A percentile compares a stretch with the other conserved stretches of the same genome.
Conservation (phyloP, 1,140 invertebrate genomes). For the Melitaea cinxia region DNA sequence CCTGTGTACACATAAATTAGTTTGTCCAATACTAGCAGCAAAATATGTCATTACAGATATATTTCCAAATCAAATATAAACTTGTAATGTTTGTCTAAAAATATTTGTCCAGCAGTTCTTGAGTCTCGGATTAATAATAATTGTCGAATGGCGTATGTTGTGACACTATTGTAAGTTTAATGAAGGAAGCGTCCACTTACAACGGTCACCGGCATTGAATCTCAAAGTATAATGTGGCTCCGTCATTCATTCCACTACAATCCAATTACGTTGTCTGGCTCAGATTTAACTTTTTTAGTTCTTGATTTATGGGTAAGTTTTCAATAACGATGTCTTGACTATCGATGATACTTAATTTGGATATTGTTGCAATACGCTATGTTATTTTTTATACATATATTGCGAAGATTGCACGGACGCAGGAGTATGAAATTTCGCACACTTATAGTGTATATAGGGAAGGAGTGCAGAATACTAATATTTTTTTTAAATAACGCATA, state of each 20-base stretch:
- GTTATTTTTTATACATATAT: too few relatives aligned
- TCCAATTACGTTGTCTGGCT: background rate
- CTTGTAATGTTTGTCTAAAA: background rate
- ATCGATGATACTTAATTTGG: background rate
- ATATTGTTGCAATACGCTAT: too few relatives aligned
- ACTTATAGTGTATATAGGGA: too few relatives aligned
- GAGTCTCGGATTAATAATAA: background rate
- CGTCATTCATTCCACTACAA: background rate
- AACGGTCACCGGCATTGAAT: constrained; percentile 15
- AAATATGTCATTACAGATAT: too few relatives aligned
- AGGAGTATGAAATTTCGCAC: too few relatives aligned
- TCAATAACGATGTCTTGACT: background rate
- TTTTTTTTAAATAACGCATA: too few relatives aligned
- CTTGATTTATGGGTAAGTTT: background rate
- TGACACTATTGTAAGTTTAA: constrained; percentile 20
- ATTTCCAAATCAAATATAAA: too few relatives aligned
- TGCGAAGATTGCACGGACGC: too few relatives aligned
- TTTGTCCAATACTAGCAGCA: too few relatives aligned
- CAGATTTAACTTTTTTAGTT: background rate
- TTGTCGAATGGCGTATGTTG: background rate
- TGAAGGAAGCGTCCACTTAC: constrained; percentile 40
- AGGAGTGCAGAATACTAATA: too few relatives aligned
- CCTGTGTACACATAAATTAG: too few relatives aligned
- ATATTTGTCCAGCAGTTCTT: background rate
- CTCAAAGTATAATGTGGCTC: background rate